These are phyloP conservation scores for Callopanchax toddi DNA, from an alignment of 2,113 vertebrate species.

Conservation along the genomic window DNA sequence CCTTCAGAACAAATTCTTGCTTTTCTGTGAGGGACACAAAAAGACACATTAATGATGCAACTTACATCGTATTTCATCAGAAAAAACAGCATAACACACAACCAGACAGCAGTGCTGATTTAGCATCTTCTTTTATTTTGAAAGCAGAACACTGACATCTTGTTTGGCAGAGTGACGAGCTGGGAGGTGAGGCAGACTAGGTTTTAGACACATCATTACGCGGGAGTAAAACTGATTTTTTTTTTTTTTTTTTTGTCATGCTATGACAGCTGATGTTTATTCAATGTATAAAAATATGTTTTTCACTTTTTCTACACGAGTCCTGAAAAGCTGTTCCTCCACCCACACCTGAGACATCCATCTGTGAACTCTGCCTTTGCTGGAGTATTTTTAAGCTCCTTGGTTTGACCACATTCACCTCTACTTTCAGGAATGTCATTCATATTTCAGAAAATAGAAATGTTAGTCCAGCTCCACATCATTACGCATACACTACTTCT, in stretches of 20 bases:
- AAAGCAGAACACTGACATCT: constrained; percentile 11
- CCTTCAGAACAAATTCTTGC: constrained; percentile 82
- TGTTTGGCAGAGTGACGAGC: constrained; percentile 13
- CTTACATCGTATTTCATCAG: constrained; percentile 5
- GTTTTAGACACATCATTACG: constrained; percentile 32
- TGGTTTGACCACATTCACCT: too few species aligned
- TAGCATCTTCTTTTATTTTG: not conserved
- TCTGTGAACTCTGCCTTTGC: not conserved
- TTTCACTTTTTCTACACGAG: constrained; percentile 10
- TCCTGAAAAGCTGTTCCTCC: constrained; percentile 1
- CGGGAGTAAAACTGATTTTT: constrained; percentile 29
- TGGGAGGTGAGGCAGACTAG: constrained; percentile 18
- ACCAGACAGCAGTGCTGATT: not conserved
- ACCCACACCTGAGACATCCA: constrained; percentile 21
- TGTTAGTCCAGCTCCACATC: too few species aligned
- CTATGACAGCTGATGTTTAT: constrained; percentile 28
- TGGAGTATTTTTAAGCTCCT: not conserved
- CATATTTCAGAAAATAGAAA: too few species aligned
- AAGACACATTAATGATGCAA: constrained; percentile 25
- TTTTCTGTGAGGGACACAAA: constrained; percentile 73
- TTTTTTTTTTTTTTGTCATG: constrained; percentile 33
- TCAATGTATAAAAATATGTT: not conserved
- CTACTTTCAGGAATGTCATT: too few species aligned
- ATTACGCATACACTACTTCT: too few species aligned
- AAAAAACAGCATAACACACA: not conserved